phyloP scores from a whole-genome alignment of 2,797 vertebrate genomes.

The Notoglanidium macrostoma region DNA sequence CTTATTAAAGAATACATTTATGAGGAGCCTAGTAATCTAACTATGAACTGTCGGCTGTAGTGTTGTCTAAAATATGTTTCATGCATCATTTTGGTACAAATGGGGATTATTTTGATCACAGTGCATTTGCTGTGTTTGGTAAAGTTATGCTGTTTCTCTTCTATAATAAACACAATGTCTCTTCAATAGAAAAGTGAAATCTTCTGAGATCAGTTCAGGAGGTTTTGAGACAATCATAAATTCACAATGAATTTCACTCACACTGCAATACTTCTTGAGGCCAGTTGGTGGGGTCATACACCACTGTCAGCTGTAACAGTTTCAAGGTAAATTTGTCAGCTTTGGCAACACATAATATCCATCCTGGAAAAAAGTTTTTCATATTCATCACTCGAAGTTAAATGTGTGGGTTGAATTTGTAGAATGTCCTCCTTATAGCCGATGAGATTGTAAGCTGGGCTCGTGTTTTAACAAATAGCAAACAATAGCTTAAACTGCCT shows the following conservation, averaged over 20 bases:
- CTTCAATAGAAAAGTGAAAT: slow-evolving; percentile 25
- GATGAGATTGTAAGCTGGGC: slow-evolving; percentile 54
- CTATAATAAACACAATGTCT: slow-evolving; percentile 7
- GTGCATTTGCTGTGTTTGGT: slow-evolving; percentile 27
- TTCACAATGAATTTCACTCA: slow-evolving; percentile 13
- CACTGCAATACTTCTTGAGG: slow-evolving; percentile 47
- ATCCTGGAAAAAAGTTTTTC: slow-evolving; percentile 26
- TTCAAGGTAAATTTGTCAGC: slow-evolving; percentile 17
- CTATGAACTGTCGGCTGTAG: slow-evolving; percentile 4
- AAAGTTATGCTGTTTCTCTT: slow-evolving; percentile 28
- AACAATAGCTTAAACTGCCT: slow-evolving; percentile 59
- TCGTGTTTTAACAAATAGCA: slow-evolving; percentile 80
- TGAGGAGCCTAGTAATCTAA: slow-evolving; percentile 14
- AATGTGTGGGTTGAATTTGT: background rate
- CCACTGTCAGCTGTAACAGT: slow-evolving; percentile 30
- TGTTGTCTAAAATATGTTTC: slow-evolving; percentile 9
- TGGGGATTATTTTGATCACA: slow-evolving; percentile 26
- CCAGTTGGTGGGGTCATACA: slow-evolving; percentile 48
- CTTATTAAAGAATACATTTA: slow-evolving; percentile 21
- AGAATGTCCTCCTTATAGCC: slow-evolving; percentile 6
- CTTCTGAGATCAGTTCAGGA: slow-evolving; percentile 18
- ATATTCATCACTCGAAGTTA: slow-evolving; percentile 39
- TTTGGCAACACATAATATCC: slow-evolving; percentile 49
- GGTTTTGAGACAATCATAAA: slow-evolving; percentile 9
- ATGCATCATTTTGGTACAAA: slow-evolving; percentile 11